phyloP scores from a whole-genome alignment of 2,888 invertebrate genomes.

The Unio pictorum region DNA sequence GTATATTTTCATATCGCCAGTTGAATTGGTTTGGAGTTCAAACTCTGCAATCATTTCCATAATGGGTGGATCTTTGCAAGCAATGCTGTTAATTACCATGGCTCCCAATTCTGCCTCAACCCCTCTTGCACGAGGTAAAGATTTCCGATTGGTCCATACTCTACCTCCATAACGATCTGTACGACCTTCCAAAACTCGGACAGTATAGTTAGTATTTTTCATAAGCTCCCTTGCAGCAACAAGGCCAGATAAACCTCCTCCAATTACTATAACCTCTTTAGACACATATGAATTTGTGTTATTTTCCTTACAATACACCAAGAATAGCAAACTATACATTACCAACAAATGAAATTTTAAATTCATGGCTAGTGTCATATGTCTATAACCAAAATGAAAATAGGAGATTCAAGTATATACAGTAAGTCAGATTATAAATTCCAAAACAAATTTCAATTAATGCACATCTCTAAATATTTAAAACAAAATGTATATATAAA shows the following conservation, averaged over 20 bases:
- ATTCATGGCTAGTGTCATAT: too few species aligned
- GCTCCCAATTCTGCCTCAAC: slow-evolving; percentile 55
- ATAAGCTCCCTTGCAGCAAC: slow-evolving; percentile 54
- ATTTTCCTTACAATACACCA: too few species aligned
- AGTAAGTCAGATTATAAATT: too few species aligned
- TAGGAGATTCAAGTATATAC: too few species aligned
- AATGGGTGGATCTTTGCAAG: slow-evolving; percentile 39
- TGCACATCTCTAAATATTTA: too few species aligned
- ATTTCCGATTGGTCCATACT: slow-evolving; percentile 50
- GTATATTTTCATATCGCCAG: slow-evolving; percentile 39
- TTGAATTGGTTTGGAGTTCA: slow-evolving; percentile 38
- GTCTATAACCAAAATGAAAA: too few species aligned
- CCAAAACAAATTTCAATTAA: too few species aligned
- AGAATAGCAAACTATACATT: too few species aligned
- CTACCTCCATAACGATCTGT: slow-evolving; percentile 58
- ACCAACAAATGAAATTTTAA: too few species aligned
- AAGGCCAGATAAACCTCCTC: slow-evolving; percentile 60
- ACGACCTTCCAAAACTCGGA: slow-evolving; percentile 54
- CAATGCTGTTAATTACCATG: slow-evolving; percentile 38
- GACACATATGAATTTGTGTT: not conserved
- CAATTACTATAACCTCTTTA: slow-evolving; percentile 53
- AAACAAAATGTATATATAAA: too few species aligned
- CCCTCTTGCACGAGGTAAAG: slow-evolving; percentile 38
- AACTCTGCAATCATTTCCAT: slow-evolving; percentile 40
- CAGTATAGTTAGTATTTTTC: slow-evolving; percentile 36